Evolutionary conservation across 2,888 invertebrate genomes (phyloP).

Genomic region (Nasonovia ribisnigri): DNA sequence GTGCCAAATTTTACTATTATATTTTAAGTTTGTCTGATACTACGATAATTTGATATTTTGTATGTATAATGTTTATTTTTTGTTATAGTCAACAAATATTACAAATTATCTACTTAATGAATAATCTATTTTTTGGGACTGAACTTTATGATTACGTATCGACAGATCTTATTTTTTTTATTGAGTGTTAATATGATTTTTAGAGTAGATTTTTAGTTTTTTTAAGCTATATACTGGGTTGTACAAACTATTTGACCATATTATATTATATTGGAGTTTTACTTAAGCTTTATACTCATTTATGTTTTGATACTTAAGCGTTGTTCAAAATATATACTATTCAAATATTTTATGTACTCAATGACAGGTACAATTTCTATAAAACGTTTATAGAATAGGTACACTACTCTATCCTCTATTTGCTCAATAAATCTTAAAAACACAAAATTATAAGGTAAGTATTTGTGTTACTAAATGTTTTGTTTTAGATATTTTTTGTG

Average conservation of each 20-base stretch:
- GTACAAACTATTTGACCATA: constrained; percentile 43
- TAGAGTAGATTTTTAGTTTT: constrained; percentile 38
- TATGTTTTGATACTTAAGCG: constrained; percentile 10
- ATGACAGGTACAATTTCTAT: not conserved
- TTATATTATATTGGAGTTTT: constrained; percentile 31
- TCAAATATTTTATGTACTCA: not conserved
- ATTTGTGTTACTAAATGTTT: constrained; percentile 16
- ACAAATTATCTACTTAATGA: constrained; percentile 62
- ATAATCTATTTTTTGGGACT: constrained; percentile 61
- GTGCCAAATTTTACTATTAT: constrained; percentile 62
- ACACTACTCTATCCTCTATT: not conserved
- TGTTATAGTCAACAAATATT: constrained; percentile 46
- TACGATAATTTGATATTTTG: constrained; percentile 40
- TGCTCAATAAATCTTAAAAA: not conserved
- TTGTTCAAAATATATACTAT: constrained; percentile 40
- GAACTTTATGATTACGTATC: constrained; percentile 50
- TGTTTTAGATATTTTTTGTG: constrained; percentile 35
- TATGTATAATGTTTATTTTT: constrained; percentile 31
- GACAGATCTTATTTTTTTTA: constrained; percentile 61
- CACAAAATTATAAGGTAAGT: constrained; percentile 54
- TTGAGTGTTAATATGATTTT: constrained; percentile 47
- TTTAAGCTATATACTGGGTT: constrained; percentile 41
- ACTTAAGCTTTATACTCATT: constrained; percentile 52
- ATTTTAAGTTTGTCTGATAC: constrained; percentile 55
- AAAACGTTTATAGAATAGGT: not conserved